These are phyloP conservation scores for Lithophane semibrunnea DNA, from an alignment of 2,888 invertebrate genomes.

Conservation along the genomic window DNA sequence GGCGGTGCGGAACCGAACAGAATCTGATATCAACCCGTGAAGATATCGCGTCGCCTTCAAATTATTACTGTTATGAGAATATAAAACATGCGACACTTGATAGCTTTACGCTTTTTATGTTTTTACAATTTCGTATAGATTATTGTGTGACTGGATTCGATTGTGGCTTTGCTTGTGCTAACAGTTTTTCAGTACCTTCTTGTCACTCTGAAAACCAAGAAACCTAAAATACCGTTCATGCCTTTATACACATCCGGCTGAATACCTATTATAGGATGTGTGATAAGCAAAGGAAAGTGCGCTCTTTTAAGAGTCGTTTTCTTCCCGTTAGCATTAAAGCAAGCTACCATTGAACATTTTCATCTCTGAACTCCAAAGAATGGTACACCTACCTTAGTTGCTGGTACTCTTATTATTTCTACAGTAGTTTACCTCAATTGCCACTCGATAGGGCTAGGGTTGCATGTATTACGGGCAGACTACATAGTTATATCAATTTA, in stretches of 20 bases:
- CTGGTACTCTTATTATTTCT: not conserved
- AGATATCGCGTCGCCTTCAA: constrained; percentile 49
- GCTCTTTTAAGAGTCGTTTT: not conserved
- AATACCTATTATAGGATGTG: too few species aligned
- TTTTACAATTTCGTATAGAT: constrained; percentile 23
- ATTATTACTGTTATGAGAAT: constrained; percentile 37
- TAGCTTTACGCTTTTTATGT: constrained; percentile 51
- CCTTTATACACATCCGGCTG: not conserved
- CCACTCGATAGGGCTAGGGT: not conserved
- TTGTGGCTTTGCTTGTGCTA: not conserved
- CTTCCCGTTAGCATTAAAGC: not conserved
- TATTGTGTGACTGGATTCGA: constrained; percentile 12
- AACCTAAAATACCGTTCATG: not conserved
- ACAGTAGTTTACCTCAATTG: not conserved
- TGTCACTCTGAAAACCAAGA: not conserved
- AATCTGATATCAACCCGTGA: constrained; percentile 57
- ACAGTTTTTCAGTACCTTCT: too few species aligned
- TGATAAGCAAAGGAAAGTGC: too few species aligned
- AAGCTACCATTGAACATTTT: not conserved
- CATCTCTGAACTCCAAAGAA: not conserved
- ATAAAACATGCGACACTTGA: constrained; percentile 51
- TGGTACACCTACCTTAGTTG: not conserved
- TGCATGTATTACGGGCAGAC: not conserved
- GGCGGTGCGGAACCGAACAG: constrained; percentile 54
- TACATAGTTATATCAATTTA: not conserved